These are phyloP conservation scores for Ibidorhyncha struthersii DNA, from an alignment of 2,113 vertebrate species.

Conservation along the genomic window DNA sequence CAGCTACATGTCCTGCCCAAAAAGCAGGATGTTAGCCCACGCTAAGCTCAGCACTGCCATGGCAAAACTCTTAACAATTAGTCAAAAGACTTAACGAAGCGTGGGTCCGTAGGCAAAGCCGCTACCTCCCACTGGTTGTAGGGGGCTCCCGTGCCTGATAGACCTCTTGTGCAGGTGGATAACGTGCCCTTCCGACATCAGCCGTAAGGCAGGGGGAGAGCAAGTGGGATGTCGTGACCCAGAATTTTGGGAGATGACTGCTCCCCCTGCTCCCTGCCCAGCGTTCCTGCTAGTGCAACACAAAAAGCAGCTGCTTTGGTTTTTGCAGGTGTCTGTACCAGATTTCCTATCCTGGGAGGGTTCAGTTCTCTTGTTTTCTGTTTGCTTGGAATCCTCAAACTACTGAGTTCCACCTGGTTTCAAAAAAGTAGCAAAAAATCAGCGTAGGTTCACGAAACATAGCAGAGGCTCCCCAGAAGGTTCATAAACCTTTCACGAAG, in stretches of 20 bases:
- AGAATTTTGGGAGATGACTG: not conserved
- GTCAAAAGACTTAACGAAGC: not conserved
- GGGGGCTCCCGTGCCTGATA: accelerated
- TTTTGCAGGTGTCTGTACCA: not conserved
- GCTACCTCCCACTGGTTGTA: accelerated
- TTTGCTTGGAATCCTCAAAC: not conserved
- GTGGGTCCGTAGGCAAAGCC: accelerated
- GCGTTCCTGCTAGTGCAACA: not conserved
- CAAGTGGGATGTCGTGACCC: not conserved
- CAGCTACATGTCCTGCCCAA: not conserved
- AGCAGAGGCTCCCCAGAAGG: not conserved
- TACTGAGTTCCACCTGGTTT: not conserved
- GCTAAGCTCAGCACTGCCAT: not conserved
- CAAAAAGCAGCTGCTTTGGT: not conserved
- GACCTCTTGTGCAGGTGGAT: not conserved
- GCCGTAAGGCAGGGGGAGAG: not conserved
- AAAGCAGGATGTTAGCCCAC: not conserved
- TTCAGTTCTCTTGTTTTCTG: not conserved
- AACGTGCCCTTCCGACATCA: not conserved
- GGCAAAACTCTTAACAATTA: not conserved
- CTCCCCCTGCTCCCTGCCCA: not conserved
- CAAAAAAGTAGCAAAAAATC: not conserved
- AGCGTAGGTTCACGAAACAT: not conserved
- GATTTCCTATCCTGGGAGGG: not conserved
- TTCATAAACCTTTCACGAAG: slow-evolving; percentile 30